phyloP scores from a whole-genome alignment of 1,140 invertebrate species.

The Thaumatotibia leucotreta region DNA sequence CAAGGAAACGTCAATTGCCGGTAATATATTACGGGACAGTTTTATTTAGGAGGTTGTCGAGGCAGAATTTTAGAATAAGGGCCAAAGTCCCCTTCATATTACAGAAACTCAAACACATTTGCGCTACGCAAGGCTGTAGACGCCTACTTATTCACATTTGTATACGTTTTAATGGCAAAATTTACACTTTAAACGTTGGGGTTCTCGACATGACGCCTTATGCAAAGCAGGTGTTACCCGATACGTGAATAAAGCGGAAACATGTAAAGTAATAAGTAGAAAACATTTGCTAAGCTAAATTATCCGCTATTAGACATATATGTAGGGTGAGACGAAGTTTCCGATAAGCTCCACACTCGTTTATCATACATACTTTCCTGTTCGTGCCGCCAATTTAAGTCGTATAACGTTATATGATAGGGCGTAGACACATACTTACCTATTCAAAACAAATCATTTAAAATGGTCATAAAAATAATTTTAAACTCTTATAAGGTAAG shows the following conservation, averaged over 20 bases:
- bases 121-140: conserved; percentile 23
- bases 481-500: no score
- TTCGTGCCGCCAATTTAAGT: not conserved
- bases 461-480: no score
- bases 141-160: conserved; percentile 62
- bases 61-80: not conserved
- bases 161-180: conserved; percentile 71
- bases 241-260: conserved; percentile 40
- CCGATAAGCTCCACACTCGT: not conserved
- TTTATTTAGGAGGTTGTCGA: not conserved
- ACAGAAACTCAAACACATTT: conserved; percentile 26
- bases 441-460: no score
- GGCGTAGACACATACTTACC: not conserved
- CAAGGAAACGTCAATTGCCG: no score
- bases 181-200: conserved; percentile 69
- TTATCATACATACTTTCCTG: not conserved
- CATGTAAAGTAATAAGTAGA: conserved; percentile 18
- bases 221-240: conserved; percentile 74
- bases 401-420: not conserved
- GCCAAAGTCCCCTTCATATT: conserved; percentile 42
- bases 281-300: not conserved
- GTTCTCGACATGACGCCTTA: conserved; percentile 69
- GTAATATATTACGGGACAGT: no score
- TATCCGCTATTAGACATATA: not conserved
- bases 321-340: not conserved